A percentile compares a stretch with the other conserved stretches of the same genome.
Conservation (phyloP, 2,797 vertebrate species). For the Micrastur ruficollis region DNA sequence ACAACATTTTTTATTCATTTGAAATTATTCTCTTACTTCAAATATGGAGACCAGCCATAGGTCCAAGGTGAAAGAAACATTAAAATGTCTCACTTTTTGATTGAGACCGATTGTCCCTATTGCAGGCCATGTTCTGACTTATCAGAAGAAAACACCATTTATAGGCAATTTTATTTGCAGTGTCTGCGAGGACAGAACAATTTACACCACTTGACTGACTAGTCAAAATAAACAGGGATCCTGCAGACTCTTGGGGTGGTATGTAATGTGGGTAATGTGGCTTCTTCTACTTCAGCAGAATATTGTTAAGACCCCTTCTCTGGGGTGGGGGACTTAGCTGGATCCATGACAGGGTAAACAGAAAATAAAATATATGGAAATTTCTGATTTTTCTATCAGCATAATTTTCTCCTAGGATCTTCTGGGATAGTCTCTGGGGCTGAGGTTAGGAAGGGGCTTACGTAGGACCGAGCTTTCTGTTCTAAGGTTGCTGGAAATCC, state of each 20-base stretch:
- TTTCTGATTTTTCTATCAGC: not conserved
- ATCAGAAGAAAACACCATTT: not conserved
- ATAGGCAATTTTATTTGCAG: not conserved
- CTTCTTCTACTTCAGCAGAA: not conserved
- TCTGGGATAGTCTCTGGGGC: not conserved
- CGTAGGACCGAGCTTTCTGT: fast-evolving
- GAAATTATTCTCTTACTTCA: not conserved
- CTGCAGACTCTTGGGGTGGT: not conserved
- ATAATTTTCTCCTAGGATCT: not conserved
- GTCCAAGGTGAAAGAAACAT: not conserved
- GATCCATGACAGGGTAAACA: not conserved
- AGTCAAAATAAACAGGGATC: fast-evolving
- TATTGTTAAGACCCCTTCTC: not conserved
- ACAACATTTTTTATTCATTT: not conserved
- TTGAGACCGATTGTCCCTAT: not conserved
- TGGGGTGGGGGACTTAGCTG: not conserved
- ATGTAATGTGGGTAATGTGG: no score
- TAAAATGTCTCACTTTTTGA: not conserved
- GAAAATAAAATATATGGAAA: not conserved
- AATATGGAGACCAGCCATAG: not conserved
- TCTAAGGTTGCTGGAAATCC: not conserved
- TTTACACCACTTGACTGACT: not conserved
- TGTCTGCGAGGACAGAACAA: not conserved
- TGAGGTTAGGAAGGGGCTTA: not conserved
- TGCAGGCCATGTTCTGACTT: not conserved